Evolutionary conservation across 2,888 invertebrate genomes (phyloP).

Genomic region (Molanna angustata): DNA sequence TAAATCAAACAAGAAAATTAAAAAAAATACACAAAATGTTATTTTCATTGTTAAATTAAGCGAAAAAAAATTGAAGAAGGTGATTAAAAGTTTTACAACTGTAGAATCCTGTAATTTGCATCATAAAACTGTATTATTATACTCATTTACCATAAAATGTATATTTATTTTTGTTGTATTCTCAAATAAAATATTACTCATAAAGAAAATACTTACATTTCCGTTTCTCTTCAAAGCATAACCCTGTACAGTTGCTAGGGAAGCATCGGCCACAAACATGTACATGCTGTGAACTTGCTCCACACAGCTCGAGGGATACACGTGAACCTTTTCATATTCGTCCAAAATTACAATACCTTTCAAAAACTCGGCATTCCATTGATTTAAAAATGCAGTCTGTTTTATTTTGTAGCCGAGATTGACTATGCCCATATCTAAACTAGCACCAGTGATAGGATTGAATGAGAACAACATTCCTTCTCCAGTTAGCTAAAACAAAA

Average conservation of each 20-base stretch:
- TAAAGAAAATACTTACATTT: conserved; percentile 40
- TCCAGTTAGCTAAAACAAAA: conserved; percentile 52
- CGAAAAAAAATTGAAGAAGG: no score
- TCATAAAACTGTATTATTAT: no score
- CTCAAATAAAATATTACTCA: no score
- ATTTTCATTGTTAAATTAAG: no score
- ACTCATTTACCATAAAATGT: no score
- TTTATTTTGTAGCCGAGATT: conserved; percentile 65
- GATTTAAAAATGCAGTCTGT: conserved; percentile 71
- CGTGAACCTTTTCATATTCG: conserved; percentile 60
- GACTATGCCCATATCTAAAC: conserved; percentile 52
- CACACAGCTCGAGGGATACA: conserved; percentile 62
- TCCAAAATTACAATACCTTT: conserved; percentile 77
- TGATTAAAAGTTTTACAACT: no score
- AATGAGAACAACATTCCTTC: conserved; percentile 75
- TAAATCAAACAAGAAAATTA: no score
- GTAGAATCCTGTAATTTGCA: no score
- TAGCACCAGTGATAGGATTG: conserved; percentile 87
- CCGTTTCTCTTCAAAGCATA: conserved; percentile 48
- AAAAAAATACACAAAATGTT: no score
- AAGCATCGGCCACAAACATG: conserved; percentile 49
- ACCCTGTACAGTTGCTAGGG: conserved; percentile 46
- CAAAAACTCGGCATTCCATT: conserved; percentile 69
- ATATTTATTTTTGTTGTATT: no score
- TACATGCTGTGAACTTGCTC: conserved; percentile 52